Percentiles rank a stretch among this genome's conserved stretches.
Evolutionary conservation across 2,888 invertebrate species (phyloP).

Genomic region (Xestia xanthographa): DNA sequence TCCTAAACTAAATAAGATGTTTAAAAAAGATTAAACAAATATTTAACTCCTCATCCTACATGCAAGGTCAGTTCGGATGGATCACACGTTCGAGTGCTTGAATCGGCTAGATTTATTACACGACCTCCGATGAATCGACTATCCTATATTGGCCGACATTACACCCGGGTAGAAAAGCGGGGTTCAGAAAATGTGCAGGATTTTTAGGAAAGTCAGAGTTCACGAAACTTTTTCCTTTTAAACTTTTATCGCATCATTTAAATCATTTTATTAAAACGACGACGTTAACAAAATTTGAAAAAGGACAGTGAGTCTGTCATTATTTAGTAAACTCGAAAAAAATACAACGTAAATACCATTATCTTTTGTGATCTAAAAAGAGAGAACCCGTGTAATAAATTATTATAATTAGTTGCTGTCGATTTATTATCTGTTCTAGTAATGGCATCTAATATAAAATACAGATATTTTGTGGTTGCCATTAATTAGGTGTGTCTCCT

Average conservation of each 20-base stretch:
- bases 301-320: too few species aligned
- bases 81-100: conserved; percentile 21
- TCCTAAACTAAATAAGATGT: not conserved
- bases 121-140: conserved; percentile 29
- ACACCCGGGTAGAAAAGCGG: conserved; percentile 12
- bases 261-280: too few species aligned
- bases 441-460: not conserved
- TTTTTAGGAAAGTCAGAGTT: not conserved
- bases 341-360: too few species aligned
- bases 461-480: not conserved
- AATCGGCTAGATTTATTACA: conserved; percentile 48
- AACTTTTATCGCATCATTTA: too few species aligned
- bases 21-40: not conserved
- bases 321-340: not conserved
- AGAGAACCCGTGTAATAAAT: conserved; percentile 9
- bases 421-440: not conserved
- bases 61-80: conserved; percentile 23
- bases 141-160: conserved; percentile 39
- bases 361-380: not conserved
- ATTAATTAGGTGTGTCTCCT: not conserved
- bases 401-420: not conserved
- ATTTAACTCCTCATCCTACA: not conserved
- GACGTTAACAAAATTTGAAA: too few species aligned
- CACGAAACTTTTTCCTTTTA: too few species aligned
- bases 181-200: not conserved